Base-by-base conservation (phyloP, 2,888 invertebrate genomes). In the Cantharis flavilabris region DNA sequence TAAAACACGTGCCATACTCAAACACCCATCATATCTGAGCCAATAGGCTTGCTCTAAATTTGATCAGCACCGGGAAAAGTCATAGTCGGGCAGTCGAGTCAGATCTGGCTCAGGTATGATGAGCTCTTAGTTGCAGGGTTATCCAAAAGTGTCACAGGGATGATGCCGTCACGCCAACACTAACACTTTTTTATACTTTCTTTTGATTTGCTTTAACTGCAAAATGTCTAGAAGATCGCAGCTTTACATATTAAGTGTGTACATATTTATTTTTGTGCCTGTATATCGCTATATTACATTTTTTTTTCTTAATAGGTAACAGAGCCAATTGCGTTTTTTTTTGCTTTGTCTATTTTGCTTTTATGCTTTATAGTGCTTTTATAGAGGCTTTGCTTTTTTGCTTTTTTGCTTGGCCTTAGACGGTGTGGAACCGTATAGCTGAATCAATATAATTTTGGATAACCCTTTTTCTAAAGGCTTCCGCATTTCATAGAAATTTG, bases 1-100 rank as follows among this genome's bases (percentile, higher is more conserved):
- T n/a, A 4, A 49, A 80, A 82, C 74, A 80, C 76, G 86, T 90
- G 91, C 91, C 91, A 91, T 90, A 90, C 86, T 91, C 91, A 91
- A 91, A 90, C 89, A 67, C 89, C 89, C 87, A 90, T 91, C 91
- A 91, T 91, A 91, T 91, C 91, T 91, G 91, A 91, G 91, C 91
- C 91, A 90, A 89, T 89, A 82, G 82, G 82, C 82, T 80, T 78
- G 71, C 49, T 49, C 75, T 69, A 77, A 75, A 77, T 79, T 86
- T 85, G 49, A 84, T 86, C 86, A 84, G 85, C 82, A 83, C 85
- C 85, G 85, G 85, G 84, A 84, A 85, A 84, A 85, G 85, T 83
- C 77, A 81, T 89, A 82, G 81, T 81, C 82, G 80, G 79, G 80
- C 80, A 70, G 23, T n/a, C 65, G 20, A 49, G 78, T 73, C 77